Conservation (phyloP, 2,797 vertebrate genomes). For the Arrhamphus sclerolepis region DNA sequence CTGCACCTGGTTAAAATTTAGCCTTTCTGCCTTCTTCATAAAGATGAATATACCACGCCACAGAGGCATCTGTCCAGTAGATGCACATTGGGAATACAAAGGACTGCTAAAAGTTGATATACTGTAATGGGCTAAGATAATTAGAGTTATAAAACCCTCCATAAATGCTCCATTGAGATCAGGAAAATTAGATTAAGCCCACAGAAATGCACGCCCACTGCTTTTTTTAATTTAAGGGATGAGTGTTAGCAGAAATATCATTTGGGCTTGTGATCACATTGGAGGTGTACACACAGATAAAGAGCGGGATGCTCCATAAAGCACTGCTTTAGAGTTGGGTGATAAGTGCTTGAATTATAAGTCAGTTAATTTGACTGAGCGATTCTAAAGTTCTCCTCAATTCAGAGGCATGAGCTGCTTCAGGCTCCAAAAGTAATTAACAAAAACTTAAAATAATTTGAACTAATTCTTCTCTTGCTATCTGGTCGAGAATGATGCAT, state of each 20-base stretch:
- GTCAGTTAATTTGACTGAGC: constrained; percentile 80
- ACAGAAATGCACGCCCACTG: constrained; percentile 82
- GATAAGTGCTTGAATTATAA: constrained; percentile 86
- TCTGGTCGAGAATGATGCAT: constrained; percentile 82
- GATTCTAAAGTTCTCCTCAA: constrained; percentile 83
- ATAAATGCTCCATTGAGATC: constrained; percentile 84
- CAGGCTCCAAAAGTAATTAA: constrained; percentile 86
- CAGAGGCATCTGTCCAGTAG: constrained; percentile 73
- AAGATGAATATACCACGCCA: constrained; percentile 64
- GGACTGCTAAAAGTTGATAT: constrained; percentile 82
- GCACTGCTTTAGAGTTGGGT: constrained; percentile 79
- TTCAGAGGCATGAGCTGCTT: constrained; percentile 70
- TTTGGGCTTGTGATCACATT: constrained; percentile 80
- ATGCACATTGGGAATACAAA: constrained; percentile 76
- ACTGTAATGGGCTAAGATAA: constrained; percentile 84
- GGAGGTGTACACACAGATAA: constrained; percentile 85
- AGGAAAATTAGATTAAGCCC: constrained; percentile 81
- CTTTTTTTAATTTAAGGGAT: constrained; percentile 85
- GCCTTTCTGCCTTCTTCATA: constrained; percentile 49
- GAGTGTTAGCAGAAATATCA: constrained; percentile 84
- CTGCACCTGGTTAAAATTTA: constrained; percentile 54
- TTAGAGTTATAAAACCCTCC: constrained; percentile 85
- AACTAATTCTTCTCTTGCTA: constrained; percentile 83
- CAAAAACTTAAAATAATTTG: constrained; percentile 86
- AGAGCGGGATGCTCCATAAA: constrained; percentile 84